Conservation (phyloP, 2,888 invertebrate genomes). For the Patella caerulea region DNA sequence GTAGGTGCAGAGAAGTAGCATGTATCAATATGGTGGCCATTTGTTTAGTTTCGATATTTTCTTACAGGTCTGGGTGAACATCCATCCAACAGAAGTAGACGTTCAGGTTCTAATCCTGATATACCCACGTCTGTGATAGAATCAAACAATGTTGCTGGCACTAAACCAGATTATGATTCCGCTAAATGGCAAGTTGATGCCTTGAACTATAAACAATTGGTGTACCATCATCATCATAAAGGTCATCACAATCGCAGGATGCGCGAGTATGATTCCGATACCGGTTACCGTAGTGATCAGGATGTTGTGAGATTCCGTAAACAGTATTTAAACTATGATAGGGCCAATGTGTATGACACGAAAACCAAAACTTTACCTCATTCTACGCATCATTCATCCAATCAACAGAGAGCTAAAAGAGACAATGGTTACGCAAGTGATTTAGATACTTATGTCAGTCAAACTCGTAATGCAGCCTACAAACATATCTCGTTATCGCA, state of each 20-base stretch:
- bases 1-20: too few relatives aligned
- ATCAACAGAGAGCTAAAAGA: constrained; percentile 23
- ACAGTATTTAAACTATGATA: constrained; percentile 18
- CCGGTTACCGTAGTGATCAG: constrained; percentile 66
- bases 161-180: background rate
- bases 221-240: constrained; percentile 26
- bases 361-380: constrained; percentile 32
- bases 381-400: constrained; percentile 15
- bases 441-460: constrained; percentile 55
- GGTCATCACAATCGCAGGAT: constrained; percentile 41
- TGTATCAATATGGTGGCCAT: too few relatives aligned
- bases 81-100: background rate
- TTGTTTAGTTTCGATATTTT: background rate
- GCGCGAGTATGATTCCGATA: constrained; percentile 67
- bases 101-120: background rate
- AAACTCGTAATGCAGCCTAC: constrained; percentile 34
- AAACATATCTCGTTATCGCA: constrained; percentile 28
- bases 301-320: constrained; percentile 45
- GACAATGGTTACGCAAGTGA: constrained; percentile 65
- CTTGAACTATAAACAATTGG: background rate
- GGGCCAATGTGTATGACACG: constrained; percentile 23
- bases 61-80: background rate
- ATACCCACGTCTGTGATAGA: background rate
- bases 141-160: background rate
- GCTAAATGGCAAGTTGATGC: constrained; percentile 8